Evolutionary conservation across 1,140 invertebrate genomes (phyloP).

Genomic region (Solenopsis invicta): DNA sequence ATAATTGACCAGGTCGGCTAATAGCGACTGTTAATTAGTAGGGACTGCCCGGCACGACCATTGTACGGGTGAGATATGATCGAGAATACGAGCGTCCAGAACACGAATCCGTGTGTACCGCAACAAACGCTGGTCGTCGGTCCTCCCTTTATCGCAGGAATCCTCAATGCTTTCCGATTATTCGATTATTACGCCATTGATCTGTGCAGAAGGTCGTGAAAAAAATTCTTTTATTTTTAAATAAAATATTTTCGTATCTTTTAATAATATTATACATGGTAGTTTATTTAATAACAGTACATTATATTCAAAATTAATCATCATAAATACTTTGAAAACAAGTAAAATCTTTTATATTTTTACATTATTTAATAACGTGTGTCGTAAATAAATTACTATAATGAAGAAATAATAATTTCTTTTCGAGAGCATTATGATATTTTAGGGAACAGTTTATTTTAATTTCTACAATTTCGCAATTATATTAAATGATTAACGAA

Average conservation of each 20-base stretch:
- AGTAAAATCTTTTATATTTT: neutral
- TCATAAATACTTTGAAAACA: neutral
- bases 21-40: constrained; percentile 79
- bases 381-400: neutral
- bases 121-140: constrained; percentile 38
- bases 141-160: constrained; percentile 48
- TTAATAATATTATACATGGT: neutral
- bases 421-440: neutral
- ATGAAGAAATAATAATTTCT: neutral
- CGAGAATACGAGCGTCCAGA: constrained; percentile 38
- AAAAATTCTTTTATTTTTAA: neutral
- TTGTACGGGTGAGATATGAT: constrained; percentile 73
- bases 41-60: constrained; percentile 44
- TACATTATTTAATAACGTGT: neutral
- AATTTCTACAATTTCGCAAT: neutral
- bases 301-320: neutral
- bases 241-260: constrained; percentile 3
- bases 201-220: no score
- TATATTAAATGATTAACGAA: neutral
- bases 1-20: constrained; percentile 79
- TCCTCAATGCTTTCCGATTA: constrained; percentile 37
- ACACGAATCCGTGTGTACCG: constrained; percentile 5
- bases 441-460: neutral
- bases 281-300: neutral
- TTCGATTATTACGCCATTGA: neutral